Evolutionary conservation across 2,113 vertebrate genomes (phyloP).

Genomic region (Thinocorus orbignyianus): DNA sequence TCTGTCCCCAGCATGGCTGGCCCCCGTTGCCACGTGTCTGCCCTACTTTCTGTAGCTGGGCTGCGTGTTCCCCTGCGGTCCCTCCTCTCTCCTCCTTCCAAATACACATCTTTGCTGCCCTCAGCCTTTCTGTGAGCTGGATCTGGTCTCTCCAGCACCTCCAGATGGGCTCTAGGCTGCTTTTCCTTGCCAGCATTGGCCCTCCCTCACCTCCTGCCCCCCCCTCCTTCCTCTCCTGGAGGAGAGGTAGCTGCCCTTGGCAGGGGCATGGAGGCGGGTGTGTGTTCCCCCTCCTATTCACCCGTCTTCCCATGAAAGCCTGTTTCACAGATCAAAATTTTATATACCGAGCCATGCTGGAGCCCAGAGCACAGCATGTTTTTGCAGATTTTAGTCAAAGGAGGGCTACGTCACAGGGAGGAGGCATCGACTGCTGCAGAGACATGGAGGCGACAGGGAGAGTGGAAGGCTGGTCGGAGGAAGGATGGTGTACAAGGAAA

Average conservation of each 20-base stretch:
- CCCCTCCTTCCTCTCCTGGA: background rate
- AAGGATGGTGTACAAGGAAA: background rate
- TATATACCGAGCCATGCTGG: background rate
- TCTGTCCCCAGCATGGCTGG: fast-evolving
- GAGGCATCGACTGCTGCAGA: background rate
- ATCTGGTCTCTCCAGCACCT: background rate
- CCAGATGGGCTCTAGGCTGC: background rate
- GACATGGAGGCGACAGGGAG: background rate
- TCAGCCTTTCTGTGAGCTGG: background rate
- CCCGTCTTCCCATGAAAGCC: background rate
- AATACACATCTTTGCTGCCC: background rate
- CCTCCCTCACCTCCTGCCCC: background rate
- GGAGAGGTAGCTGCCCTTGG: background rate
- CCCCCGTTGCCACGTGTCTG: fast-evolving
- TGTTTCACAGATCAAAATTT: conserved; percentile 28
- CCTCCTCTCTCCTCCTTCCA: background rate
- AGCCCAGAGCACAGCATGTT: background rate
- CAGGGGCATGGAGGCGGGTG: fast-evolving
- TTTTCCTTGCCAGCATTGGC: background rate
- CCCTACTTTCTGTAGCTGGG: background rate
- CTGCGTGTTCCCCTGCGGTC: fast-evolving
- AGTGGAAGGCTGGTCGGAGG: background rate
- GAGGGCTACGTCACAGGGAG: background rate
- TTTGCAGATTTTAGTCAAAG: background rate
- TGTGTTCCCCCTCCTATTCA: background rate